These are phyloP conservation scores for Pangasius larnaudii DNA, from an alignment of 2,797 vertebrate species.

Conservation along the genomic window DNA sequence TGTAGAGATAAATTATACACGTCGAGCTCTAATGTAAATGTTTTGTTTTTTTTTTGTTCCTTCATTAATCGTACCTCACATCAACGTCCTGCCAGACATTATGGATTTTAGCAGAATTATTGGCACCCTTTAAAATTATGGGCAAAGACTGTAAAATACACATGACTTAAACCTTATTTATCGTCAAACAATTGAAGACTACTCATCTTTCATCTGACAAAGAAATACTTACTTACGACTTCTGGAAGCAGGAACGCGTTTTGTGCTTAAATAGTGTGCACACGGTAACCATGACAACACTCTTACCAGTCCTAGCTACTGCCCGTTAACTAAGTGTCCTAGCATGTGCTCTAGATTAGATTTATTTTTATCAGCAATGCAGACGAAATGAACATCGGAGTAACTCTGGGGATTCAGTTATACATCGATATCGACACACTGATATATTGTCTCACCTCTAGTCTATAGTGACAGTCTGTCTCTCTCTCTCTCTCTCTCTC, in stretches of 20 bases:
- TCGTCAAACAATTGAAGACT: neutral
- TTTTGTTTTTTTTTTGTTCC: neutral
- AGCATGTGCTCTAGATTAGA: neutral
- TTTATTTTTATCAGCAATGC: neutral
- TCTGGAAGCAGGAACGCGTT: neutral
- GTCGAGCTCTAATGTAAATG: neutral
- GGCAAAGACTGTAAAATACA: neutral
- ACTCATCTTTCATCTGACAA: neutral
- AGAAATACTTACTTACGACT: neutral
- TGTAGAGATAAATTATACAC: slow-evolving; percentile 7
- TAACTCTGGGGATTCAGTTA: neutral
- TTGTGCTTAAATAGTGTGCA: neutral
- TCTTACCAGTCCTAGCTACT: neutral
- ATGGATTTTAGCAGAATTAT: neutral
- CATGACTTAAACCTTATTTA: neutral
- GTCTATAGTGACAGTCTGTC: neutral
- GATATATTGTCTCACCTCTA: neutral
- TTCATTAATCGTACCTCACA: too few species aligned
- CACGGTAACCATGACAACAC: slow-evolving; percentile 1
- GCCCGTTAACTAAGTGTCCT: neutral
- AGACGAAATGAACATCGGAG: neutral
- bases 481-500: neutral
- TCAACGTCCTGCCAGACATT: neutral
- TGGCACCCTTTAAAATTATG: neutral
- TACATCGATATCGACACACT: too few species aligned